Base-by-base conservation (phyloP, 2,888 invertebrate species). In the Apoderus coryli region DNA sequence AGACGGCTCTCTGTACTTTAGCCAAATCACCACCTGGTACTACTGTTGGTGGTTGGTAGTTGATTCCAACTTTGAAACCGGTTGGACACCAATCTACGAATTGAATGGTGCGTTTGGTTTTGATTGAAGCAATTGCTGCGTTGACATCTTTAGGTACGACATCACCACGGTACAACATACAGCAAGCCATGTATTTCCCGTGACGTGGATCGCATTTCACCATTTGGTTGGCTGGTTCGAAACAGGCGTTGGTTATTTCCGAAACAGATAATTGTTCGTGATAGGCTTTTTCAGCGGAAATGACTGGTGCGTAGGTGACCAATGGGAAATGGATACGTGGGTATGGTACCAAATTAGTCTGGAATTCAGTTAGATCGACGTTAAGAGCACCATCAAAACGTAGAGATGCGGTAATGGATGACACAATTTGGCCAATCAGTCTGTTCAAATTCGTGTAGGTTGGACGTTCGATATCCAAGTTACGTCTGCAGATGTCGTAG, bases 371-470 rank as follows among this genome's bases (percentile, higher is more conserved):
- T n/a, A n/a, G n/a, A n/a, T n/a, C n/a, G n/a, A 90, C 89, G 61
- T 90, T 90, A 42, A 90, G 72, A 42, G 88, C 88, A 57, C 88
- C 88, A 63, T 85, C 88, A 66, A 90, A 90, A 48, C 89, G 75
- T 48, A 90, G 69, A 24, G 89, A 90, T 34, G 90, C 90, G 4
- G 89, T 90, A 59, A 90, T 89, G 35, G 86, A 85, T 15, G 76
- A 89, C 2, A 84, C 92, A 52, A 93, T 89, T 61, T 93, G 93
- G 25, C 90, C 90, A 49, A 95, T 92, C 47, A 95, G 69, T 49
- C 93, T 69, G 64, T 95, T 95, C 54, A 95, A 63, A 65, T 95
- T 95, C 51, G 89, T 89, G 72, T 95, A 95, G 12, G 90, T 89
- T 11, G 93, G 93, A 43, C 93, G 73, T 54, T 89, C 90, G 51